These are phyloP conservation scores for Myotis findleyi DNA, from an alignment of 2,797 vertebrate species.

Conservation along the genomic window DNA sequence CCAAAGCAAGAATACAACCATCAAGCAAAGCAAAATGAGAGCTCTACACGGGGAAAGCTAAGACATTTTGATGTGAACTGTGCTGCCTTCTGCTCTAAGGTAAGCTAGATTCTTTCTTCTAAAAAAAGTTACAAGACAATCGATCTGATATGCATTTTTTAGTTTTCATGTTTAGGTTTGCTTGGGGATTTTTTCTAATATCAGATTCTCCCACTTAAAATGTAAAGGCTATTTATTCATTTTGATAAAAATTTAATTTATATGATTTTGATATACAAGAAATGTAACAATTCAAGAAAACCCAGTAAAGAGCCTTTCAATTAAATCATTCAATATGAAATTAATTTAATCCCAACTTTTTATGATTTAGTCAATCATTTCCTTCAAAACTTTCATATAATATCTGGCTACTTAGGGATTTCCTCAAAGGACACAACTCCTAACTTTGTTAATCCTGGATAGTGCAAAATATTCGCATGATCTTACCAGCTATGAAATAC, in stretches of 20 bases:
- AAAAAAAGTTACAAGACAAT: neutral
- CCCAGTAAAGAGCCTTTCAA: neutral
- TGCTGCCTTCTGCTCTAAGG: constrained; percentile 67
- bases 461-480: constrained; percentile 35
- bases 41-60: neutral
- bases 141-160: neutral
- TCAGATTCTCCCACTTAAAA: constrained; percentile 34
- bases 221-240: constrained; percentile 52
- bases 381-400: neutral
- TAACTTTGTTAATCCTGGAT: constrained; percentile 9
- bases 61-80: neutral
- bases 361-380: constrained; percentile 25
- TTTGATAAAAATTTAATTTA: constrained; percentile 4
- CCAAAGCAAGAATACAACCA: constrained; percentile 69
- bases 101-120: constrained; percentile 77
- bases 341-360: constrained; percentile 20
- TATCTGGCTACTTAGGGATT: neutral
- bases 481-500: constrained; percentile 17
- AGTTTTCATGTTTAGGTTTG: constrained; percentile 35
- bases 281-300: constrained; percentile 3
- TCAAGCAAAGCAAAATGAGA: constrained; percentile 47
- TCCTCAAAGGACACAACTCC: neutral
- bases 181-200: neutral
- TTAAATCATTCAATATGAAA: constrained; percentile 54
- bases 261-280: constrained; percentile 35